Conservation (phyloP, 2,888 invertebrate genomes). For the Labia minor region DNA sequence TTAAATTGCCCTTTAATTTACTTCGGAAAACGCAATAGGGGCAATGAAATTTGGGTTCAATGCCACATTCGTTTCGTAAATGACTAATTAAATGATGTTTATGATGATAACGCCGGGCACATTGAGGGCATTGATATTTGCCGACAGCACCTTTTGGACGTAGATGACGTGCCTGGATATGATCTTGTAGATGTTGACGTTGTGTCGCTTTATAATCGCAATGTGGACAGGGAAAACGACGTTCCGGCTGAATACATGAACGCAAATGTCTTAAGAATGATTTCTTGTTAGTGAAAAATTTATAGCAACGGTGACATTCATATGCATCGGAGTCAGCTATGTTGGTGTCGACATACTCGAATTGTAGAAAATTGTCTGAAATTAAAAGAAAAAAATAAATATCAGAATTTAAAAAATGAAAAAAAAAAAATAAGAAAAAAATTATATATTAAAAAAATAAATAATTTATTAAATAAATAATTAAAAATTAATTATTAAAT, state of each 20-base stretch:
- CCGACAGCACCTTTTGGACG: neutral
- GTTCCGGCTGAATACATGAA: neutral
- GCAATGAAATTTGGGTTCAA: slow-evolving; percentile 34
- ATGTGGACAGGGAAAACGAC: slow-evolving; percentile 23
- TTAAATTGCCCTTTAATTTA: slow-evolving; percentile 30
- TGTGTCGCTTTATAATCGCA: neutral
- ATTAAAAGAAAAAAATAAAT: neutral
- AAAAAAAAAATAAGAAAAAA: neutral
- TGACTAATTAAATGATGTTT: slow-evolving; percentile 28
- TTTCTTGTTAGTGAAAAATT: neutral
- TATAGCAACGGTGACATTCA: neutral
- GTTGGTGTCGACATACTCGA: neutral
- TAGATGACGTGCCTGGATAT: neutral
- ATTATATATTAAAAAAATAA: neutral
- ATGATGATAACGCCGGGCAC: slow-evolving; percentile 6
- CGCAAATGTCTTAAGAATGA: neutral
- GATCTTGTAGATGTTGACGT: neutral
- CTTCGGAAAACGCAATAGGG: slow-evolving; percentile 34
- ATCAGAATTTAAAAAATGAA: neutral
- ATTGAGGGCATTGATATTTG: neutral
- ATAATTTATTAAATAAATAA: neutral
- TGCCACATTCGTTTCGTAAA: slow-evolving; percentile 36
- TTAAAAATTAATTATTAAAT: too few relatives aligned
- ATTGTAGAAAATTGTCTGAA: neutral
- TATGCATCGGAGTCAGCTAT: neutral